Evolutionary conservation across 1,140 invertebrate genomes (phyloP), one percentile per base, ranked within the genome.

Genomic region (Chironomus striatipennis): DNA sequence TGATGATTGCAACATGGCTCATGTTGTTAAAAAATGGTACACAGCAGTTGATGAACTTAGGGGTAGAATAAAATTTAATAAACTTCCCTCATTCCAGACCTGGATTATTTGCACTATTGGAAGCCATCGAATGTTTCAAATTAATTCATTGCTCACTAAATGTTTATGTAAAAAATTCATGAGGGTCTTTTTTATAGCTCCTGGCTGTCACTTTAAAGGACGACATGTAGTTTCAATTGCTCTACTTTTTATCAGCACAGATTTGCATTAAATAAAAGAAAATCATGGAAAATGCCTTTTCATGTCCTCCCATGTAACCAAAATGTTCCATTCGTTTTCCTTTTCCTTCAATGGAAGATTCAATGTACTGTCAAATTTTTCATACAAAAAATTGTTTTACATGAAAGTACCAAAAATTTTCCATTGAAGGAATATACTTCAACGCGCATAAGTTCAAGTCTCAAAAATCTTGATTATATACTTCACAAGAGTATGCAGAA

Each of bases 21-120:
- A 47, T 47, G 43, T 47, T 47, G 43, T 47, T 47, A 47, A 47
- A 47, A 47, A 47, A 47, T 47, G 43, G 43, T 47, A 47, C 43
- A 3, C 43, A 47, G 15, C 8, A 47, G 9, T 47, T 9, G 43
- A 47, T 10, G 15, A 47, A 34, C 24, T 34, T 34, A 34, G 24
- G 24, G 24, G 24, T 34, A 34, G 24, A 5, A 34, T 34, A 34
- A 1, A 34, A 2, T 47, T 47, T 47, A 47, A 47, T 8, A 9
- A 47, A 4, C 43, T 47, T 1, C 24, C 43, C 43, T 47, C 43
- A 47, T 9, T 47, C 8, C 43, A 10, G 15, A 47, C 15, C 43
- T 47, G 43, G 24, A 34, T 34, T 34, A 34, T 34, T 34, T 47
- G 43, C 43, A 10, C 43, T 9, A 9, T 47, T 47, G 43, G 43